Percentiles rank a stretch among this genome's conserved stretches.
Conservation (phyloP, 2,797 vertebrate genomes). For the Anomalospiza imberbis region DNA sequence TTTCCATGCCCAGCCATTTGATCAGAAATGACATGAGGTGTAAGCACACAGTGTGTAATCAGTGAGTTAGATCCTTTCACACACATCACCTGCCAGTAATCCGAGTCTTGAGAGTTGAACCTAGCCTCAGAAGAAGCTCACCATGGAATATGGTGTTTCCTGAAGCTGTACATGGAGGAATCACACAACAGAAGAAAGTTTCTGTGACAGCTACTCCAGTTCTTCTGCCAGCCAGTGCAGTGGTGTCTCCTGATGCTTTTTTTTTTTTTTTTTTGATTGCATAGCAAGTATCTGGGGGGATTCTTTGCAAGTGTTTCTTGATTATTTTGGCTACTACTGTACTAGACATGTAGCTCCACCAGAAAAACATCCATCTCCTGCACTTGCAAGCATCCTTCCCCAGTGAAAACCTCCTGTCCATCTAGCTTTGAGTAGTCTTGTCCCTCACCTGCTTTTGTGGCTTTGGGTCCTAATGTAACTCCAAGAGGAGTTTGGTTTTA, state of each 20-base stretch:
- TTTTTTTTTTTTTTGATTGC: not conserved
- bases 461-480: not conserved
- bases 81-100: not conserved
- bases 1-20: not conserved
- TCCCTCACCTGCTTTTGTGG: not conserved
- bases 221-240: not conserved
- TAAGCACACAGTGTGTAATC: not conserved
- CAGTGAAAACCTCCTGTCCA: not conserved
- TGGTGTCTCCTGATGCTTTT: not conserved
- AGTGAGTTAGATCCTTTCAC: not conserved
- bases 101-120: not conserved
- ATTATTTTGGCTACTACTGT: not conserved
- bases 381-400: not conserved
- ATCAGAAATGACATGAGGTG: not conserved
- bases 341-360: not conserved
- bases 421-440: not conserved
- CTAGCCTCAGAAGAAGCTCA: not conserved
- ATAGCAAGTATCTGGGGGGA: not conserved
- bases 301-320: not conserved
- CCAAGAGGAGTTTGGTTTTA: not conserved
- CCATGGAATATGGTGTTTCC: not conserved
- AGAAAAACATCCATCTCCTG: not conserved
- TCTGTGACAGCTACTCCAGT: not conserved
- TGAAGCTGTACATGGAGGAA: fast-evolving
- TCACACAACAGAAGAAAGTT: not conserved